Conservation (phyloP, 1,140 invertebrate species). For the Cotesia chilonis region DNA sequence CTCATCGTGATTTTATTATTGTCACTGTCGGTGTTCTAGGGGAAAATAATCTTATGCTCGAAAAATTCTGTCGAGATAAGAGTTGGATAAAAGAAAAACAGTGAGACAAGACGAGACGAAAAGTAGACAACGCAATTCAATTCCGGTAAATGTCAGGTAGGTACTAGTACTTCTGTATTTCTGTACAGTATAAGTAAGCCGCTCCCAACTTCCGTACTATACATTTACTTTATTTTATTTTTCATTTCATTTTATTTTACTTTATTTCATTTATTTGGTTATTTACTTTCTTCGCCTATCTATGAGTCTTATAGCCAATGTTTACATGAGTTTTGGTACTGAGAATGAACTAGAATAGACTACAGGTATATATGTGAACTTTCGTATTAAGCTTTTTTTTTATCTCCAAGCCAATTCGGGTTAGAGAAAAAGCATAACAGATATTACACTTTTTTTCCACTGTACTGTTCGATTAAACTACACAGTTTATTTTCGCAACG, state of each 20-base stretch:
- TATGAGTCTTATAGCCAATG: background rate
- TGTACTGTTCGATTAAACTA: too few species aligned
- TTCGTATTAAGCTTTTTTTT: constrained; percentile 14
- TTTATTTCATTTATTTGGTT: constrained; percentile 1
- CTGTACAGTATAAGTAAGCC: too few species aligned
- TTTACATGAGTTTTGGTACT: background rate
- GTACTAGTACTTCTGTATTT: constrained; percentile 22
- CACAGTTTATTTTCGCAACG: too few species aligned
- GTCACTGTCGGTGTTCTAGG: background rate
- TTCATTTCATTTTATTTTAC: background rate
- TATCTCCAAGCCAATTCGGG: constrained; percentile 14
- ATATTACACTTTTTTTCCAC: background rate
- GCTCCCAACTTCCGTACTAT: too few species aligned
- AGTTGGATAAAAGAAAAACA: constrained; percentile 11
- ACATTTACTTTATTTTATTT: background rate
- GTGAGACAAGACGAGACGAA: constrained; percentile 21
- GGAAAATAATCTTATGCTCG: background rate
- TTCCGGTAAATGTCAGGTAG: constrained; percentile 30
- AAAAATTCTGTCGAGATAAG: constrained; percentile 1
- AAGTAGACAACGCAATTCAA: constrained; percentile 30
- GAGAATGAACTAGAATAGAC: background rate
- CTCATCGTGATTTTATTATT: constrained; percentile 8
- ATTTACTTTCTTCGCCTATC: background rate
- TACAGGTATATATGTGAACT: background rate
- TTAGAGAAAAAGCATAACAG: background rate